phyloP scores from a whole-genome alignment of 2,113 vertebrate species.

The Cinclus mexicanus region DNA sequence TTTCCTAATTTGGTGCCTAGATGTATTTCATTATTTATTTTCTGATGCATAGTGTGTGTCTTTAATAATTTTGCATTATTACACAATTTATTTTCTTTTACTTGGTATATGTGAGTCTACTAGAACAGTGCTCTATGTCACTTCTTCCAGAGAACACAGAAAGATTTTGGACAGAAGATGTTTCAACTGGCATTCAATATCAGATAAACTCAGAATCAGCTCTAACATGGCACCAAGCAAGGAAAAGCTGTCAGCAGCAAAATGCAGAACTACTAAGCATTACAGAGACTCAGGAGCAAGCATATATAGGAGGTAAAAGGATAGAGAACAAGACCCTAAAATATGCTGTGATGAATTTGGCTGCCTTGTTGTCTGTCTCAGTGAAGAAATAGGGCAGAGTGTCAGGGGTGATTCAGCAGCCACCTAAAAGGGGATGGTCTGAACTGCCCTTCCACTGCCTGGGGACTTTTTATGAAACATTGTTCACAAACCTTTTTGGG shows the following conservation, averaged over 20 bases:
- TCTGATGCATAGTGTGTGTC: background rate
- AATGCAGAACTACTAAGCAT: constrained; percentile 87
- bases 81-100: background rate
- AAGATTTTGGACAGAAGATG: constrained; percentile 81
- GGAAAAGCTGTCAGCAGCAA: constrained; percentile 90
- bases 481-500: background rate
- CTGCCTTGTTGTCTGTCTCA: background rate
- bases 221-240: constrained; percentile 89
- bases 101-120: background rate
- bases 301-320: constrained; percentile 83
- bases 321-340: background rate
- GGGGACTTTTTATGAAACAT: background rate
- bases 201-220: constrained; percentile 85
- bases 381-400: fast-evolving
- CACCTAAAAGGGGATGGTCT: background rate
- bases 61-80: background rate
- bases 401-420: background rate
- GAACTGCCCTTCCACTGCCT: background rate
- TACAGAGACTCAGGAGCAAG: constrained; percentile 85
- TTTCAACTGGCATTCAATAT: constrained; percentile 80
- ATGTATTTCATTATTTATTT: background rate
- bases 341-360: background rate
- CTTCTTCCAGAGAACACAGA: constrained; percentile 49
- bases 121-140: background rate
- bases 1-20: background rate